Evolutionary conservation across 2,888 invertebrate species (phyloP).

Genomic region (Coenonympha arcania): DNA sequence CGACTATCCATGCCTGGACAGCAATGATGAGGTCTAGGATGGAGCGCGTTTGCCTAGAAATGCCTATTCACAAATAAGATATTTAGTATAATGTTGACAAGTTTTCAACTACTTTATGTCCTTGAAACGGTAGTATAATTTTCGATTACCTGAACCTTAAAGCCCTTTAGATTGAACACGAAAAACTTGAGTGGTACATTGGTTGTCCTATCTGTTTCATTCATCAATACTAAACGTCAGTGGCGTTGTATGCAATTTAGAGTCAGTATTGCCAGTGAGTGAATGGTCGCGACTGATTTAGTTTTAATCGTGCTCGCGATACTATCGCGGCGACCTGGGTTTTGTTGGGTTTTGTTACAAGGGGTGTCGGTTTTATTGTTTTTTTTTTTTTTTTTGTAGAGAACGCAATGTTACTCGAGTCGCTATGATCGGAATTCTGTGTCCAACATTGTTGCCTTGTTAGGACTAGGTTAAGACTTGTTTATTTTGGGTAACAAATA

Average conservation of each 20-base stretch:
- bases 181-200: too few species aligned
- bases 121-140: too few species aligned
- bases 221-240: background rate
- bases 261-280: conserved; percentile 51
- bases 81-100: too few species aligned
- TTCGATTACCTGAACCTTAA: too few species aligned
- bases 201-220: background rate
- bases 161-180: too few species aligned
- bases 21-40: too few species aligned
- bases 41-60: too few species aligned
- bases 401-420: conserved; percentile 8
- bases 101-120: too few species aligned
- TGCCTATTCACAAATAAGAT: too few species aligned
- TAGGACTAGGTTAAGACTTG: background rate
- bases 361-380: conserved; percentile 40
- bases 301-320: conserved; percentile 63
- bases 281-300: conserved; percentile 51
- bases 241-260: conserved; percentile 47
- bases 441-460: background rate
- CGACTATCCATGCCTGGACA: too few species aligned
- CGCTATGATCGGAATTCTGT: conserved; percentile 8
- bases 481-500: background rate
- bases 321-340: conserved; percentile 58
- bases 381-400: conserved; percentile 22
- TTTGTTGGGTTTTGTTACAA: conserved; percentile 66